A percentile compares a stretch with the other conserved stretches of the same genome.
Evolutionary conservation across 2,888 invertebrate species (phyloP).

Genomic region (Thymelicus lineola): DNA sequence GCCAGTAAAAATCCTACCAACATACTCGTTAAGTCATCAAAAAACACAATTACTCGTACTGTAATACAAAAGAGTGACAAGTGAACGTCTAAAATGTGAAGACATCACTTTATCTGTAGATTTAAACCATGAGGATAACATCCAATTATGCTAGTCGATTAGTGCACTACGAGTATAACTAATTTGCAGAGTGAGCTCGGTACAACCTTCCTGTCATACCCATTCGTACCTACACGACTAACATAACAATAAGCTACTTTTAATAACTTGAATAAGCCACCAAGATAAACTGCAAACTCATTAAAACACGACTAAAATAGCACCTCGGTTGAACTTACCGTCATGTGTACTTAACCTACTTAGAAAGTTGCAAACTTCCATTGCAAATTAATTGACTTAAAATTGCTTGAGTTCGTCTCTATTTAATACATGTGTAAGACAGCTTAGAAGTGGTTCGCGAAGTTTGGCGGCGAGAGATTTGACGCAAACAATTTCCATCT

Average conservation of each 20-base stretch:
- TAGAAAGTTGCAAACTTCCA: slow-evolving; percentile 15
- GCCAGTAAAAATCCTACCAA: too few relatives aligned
- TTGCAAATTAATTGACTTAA: slow-evolving; percentile 33
- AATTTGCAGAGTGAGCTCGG: too few relatives aligned
- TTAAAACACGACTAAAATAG: slow-evolving; percentile 11
- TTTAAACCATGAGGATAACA: too few relatives aligned
- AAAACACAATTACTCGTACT: too few relatives aligned
- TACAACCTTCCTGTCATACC: too few relatives aligned
- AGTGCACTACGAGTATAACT: too few relatives aligned
- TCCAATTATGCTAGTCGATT: too few relatives aligned
- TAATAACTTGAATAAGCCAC: background rate
- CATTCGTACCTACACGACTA: too few relatives aligned
- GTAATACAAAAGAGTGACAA: too few relatives aligned
- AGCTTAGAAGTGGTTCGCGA: slow-evolving; percentile 1
- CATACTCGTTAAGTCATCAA: too few relatives aligned
- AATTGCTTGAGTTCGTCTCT: slow-evolving; percentile 16
- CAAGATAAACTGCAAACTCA: slow-evolving; percentile 12
- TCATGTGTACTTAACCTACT: slow-evolving; percentile 25
- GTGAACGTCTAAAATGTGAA: too few relatives aligned
- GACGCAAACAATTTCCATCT: slow-evolving; percentile 1
- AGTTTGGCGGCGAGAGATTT: slow-evolving; percentile 1
- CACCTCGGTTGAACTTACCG: slow-evolving; percentile 1
- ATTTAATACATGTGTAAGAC: slow-evolving; percentile 8
- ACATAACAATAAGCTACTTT: background rate
- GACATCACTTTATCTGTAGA: too few relatives aligned